Conservation (phyloP, 2,797 vertebrate genomes). For the Anguilla obscura region DNA sequence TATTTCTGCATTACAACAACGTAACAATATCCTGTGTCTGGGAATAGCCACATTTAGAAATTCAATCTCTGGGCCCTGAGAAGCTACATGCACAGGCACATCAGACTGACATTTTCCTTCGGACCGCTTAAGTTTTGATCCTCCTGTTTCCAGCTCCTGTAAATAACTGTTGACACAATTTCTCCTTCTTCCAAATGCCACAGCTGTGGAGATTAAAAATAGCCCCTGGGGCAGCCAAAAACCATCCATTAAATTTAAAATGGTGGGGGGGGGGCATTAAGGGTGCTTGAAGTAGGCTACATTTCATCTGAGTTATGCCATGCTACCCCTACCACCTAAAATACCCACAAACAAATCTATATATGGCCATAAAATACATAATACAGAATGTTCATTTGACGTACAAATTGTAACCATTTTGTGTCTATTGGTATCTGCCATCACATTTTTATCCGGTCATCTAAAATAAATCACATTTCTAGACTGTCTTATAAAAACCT, state of each 20-base stretch:
- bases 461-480: slow-evolving; percentile 1
- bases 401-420: neutral
- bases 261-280: slow-evolving; percentile 42
- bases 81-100: slow-evolving; percentile 19
- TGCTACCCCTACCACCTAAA: neutral
- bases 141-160: slow-evolving; percentile 49
- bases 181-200: slow-evolving; percentile 58
- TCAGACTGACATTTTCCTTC: neutral
- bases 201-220: slow-evolving; percentile 73
- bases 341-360: neutral
- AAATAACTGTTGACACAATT: slow-evolving; percentile 70
- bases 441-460: neutral
- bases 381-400: neutral
- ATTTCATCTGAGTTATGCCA: neutral
- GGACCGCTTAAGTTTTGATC: slow-evolving; percentile 49
- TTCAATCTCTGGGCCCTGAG: slow-evolving; percentile 53
- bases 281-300: slow-evolving; percentile 49
- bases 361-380: neutral
- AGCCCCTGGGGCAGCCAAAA: slow-evolving; percentile 64
- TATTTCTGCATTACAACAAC: slow-evolving; percentile 67
- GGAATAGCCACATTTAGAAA: slow-evolving; percentile 66
- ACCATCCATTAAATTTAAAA: slow-evolving; percentile 59
- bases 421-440: neutral
- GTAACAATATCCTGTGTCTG: slow-evolving; percentile 56
- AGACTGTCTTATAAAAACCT: neutral